Evolutionary conservation across 2,888 invertebrate species (phyloP), one percentile per base, ranked within the genome.

Genomic region (Drosophila testacea): DNA sequence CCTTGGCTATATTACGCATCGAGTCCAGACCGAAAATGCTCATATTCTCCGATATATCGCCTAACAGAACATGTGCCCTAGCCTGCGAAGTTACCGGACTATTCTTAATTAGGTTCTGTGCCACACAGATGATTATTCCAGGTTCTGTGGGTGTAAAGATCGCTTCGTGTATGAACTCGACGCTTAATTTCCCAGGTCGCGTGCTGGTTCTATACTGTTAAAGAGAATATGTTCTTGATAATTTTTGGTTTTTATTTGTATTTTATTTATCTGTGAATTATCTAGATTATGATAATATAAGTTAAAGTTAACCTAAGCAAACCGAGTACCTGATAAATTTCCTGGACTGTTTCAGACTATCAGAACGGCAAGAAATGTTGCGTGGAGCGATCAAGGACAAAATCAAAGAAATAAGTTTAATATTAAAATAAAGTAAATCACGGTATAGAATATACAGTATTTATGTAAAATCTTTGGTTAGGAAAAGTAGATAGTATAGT

Each of bases 41-140:
- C 78, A 94, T 93, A 27, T 91, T 90, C 30, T 90, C 89, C 4
- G 87, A 74, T 16, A 93, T 88, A 64, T 92, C 92, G 10, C 92
- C 91, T 27, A 93, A 79, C 0, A 92, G 62, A 0, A 93, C 86
- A 51, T 90, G 88, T 0, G 90, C 90, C 34, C 85, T 83, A 22
- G 76, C 74, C 1, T 70, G 61, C 2, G 74, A 68, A 48, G 86
- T 89, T 0, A 69, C 79, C 10, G 90, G 77, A 0, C 64, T 66
- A 69, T 92, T 92, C 1, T 93, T 93, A n/a, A 92, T 73, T 1
- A 77, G 56, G 81, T 94, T 94, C 22, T 74, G 81, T 0, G 94
- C 94, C 0, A 57, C 54, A 75, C 94, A 94, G 47, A 83, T 89
- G 0, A 94, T 82, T 13, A 89, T 87, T 7, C 94, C 94, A 0